Evolutionary conservation across 2,113 vertebrate species (phyloP), one percentile per base, ranked within the genome.

Genomic region (Psittacara wagleri): DNA sequence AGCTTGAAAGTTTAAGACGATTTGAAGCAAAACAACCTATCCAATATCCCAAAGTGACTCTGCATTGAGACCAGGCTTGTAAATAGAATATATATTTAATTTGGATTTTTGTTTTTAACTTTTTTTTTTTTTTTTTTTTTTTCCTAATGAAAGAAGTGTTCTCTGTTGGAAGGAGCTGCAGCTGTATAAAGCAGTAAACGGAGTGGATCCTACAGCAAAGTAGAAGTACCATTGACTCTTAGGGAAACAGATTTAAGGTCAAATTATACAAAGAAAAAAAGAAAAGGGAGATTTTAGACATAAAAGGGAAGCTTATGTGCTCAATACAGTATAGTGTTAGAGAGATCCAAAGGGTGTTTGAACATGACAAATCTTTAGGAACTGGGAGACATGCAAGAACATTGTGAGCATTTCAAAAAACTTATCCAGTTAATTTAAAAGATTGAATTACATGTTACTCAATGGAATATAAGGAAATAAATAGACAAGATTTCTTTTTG

Each of bases 391-490:
- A 19, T 43, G 63, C 43, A 94, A 91, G 61, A 85, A 95, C 6
- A 0, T 70, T 82, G 63, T 70, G 62, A 95, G 72, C 43, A 57
- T 86, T 92, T 79, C 7, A 92, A 86, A 8, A 24, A 88, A 11
- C 39, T 49, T 62, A 86, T 67, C 72, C 76, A 83, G 35, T 78
- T 96, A 95, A 95, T 88, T 96, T 92, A 86, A 93, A 96, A 82
- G 52, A 83, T 25, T 35, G 24, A 84, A 82, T 95, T 95, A 93
- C 19, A 0, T 81, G 83, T 89, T 87, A 66, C 82, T 91, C 51
- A 64, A n/a, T 44, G 82, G 75, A 96, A 97, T 88, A 28, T 33
- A 75, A 82, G 31, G 48, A 92, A 77, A 66, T 24, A 76, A 81
- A 84, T 77, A 12, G 12, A 62, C 69, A 62, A 57, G 1, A 62